Percentiles rank a stretch among this genome's conserved stretches.
These are phyloP conservation scores for Blera fallax DNA, from an alignment of 2,888 invertebrate genomes.

Conservation along the genomic window DNA sequence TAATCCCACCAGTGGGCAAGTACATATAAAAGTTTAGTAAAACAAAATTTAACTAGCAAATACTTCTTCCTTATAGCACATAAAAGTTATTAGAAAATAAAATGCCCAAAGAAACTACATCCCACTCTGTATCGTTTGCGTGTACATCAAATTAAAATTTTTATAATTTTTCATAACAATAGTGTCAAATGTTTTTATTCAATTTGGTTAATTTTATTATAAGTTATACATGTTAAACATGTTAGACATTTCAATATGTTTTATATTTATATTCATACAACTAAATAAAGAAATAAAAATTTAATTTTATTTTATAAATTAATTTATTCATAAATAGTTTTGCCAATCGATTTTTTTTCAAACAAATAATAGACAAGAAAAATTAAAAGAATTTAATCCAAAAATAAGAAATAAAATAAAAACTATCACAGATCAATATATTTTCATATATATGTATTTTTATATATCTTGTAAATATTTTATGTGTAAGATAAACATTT, in stretches of 20 bases:
- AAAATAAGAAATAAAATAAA: constrained; percentile 64
- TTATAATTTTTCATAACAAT: not conserved
- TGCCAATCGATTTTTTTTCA: constrained; percentile 20
- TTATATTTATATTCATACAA: not conserved
- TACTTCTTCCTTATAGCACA: not conserved
- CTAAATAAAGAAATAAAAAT: not conserved
- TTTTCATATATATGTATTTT: constrained; percentile 46
- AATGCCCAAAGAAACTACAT: not conserved
- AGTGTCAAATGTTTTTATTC: not conserved
- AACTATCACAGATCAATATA: constrained; percentile 76
- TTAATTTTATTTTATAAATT: not conserved
- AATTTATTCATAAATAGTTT: constrained; percentile 24
- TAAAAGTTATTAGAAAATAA: not conserved
- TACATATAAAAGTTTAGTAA: no score
- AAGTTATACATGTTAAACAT: constrained; percentile 47
- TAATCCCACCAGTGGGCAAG: no score
- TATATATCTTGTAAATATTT: constrained; percentile 56
- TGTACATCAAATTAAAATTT: constrained; percentile 3
- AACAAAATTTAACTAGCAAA: no score
- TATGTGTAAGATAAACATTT: constrained; percentile 54
- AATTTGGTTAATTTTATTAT: constrained; percentile 48
- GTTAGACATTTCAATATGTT: constrained; percentile 26
- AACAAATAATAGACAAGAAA: constrained; percentile 7
- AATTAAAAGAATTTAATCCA: constrained; percentile 26
- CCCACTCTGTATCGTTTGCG: not conserved